Evolutionary conservation across 1,140 invertebrate genomes (phyloP), one percentile per base, ranked within the genome.

Genomic region (Anastrepha obliqua): DNA sequence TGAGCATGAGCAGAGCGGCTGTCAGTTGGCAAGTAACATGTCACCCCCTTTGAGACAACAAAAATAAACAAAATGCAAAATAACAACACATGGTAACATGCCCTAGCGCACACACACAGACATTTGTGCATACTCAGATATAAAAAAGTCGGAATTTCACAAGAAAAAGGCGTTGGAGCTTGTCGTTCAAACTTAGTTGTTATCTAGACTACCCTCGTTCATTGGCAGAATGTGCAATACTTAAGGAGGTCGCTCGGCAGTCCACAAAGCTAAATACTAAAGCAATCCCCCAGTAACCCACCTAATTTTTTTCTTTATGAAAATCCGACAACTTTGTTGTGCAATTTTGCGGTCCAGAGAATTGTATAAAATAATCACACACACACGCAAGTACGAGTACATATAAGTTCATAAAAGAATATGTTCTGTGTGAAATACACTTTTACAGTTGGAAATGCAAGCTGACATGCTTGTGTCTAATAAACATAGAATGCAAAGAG

Each of bases 51-150:
- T 74, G 67, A 74, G 42, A 74, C 67, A 65, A 74, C 42, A 47
- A 74, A 44, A 74, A 74, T 17, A 74, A 47, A 74, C 67, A 74
- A 74, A 74, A 74, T 74, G 39, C 13, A 47, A 74, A 74, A 74
- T 74, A 42, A 74, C 67, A 74, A 74, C 67, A 39, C 64, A 74
- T 47, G 42, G 15, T 15, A 67, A 67, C 64, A 47, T 47, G 13
- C 42, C 15, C 13, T 17, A 15, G 44, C 15, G 42, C 67, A 47
- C 17, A 62, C 15, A 5, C 17, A 62, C 15, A 13, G 8, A 17
- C 60, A 62, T 55, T 7, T 55, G 51, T 55, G 9, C 51, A 74
- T 6, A 47, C 67, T 6, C 5, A 44, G 1, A 55, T 15, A 4
- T 13, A 62, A 62, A 17, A 5, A 17, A 15, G 17, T 17, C 13